Evolutionary conservation across 2,113 vertebrate genomes (phyloP).

Genomic region (Erythrocercus mccallii): DNA sequence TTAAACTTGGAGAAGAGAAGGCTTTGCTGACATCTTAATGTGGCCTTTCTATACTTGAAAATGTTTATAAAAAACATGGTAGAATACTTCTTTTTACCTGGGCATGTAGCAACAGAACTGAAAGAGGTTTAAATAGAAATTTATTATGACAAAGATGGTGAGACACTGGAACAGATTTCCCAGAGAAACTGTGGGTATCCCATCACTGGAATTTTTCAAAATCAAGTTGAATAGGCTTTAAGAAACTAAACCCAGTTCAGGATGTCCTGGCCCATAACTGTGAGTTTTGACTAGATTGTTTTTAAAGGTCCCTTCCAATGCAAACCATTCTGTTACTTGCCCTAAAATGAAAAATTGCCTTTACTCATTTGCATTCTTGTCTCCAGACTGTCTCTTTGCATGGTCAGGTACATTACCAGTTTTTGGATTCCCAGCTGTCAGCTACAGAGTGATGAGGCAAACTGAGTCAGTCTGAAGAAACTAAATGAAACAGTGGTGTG

Average conservation of each 20-base stretch:
- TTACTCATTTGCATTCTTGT: neutral
- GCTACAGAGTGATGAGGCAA: neutral
- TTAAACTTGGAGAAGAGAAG: neutral
- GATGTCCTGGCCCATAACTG: too few species aligned
- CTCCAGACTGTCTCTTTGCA: neutral
- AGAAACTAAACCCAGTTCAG: neutral
- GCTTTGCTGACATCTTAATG: neutral
- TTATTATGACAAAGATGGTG: neutral
- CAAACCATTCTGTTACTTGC: neutral
- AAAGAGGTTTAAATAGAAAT: neutral
- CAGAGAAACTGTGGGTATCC: neutral
- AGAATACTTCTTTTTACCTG: neutral
- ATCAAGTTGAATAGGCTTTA: neutral
- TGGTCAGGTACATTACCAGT: fast-evolving
- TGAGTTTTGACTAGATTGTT: neutral
- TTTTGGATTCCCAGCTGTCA: neutral
- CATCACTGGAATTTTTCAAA: neutral
- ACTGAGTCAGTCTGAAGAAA: neutral
- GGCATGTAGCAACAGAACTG: neutral
- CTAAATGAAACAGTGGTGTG: neutral
- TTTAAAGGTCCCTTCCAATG: neutral
- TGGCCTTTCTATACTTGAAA: neutral
- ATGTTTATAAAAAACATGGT: neutral
- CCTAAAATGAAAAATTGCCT: neutral
- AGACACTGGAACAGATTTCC: neutral